Percentiles rank a stretch among this genome's conserved stretches.
Evolutionary conservation across 2,797 vertebrate genomes (phyloP).

Genomic region (Alcedo atthis): DNA sequence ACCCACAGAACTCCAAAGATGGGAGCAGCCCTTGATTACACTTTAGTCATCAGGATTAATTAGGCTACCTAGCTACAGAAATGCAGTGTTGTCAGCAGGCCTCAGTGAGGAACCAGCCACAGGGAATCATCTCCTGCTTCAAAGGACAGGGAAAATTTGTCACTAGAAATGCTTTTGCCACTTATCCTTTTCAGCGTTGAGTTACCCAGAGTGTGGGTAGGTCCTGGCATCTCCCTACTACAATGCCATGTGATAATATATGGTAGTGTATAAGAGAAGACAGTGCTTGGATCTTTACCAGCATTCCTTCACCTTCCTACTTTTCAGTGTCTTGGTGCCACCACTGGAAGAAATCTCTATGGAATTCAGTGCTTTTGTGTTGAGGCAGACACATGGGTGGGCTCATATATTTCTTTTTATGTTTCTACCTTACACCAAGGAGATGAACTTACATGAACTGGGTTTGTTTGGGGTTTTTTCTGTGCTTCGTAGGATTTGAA

Average conservation of each 20-base stretch:
- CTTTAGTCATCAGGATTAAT: background rate
- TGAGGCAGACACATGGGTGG: background rate
- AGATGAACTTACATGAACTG: background rate
- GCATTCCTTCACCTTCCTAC: background rate
- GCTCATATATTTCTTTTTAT: background rate
- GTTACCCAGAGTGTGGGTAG: background rate
- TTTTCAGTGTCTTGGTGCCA: background rate
- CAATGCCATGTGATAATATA: background rate
- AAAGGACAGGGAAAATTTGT: background rate
- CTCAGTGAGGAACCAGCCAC: background rate
- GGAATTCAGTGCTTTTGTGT: background rate
- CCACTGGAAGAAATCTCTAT: background rate
- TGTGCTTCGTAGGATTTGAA: background rate
- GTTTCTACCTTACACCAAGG: background rate
- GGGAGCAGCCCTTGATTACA: background rate
- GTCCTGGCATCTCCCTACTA: background rate
- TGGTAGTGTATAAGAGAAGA: too few relatives aligned
- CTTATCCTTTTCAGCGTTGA: background rate
- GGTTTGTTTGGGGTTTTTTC: background rate
- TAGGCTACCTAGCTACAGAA: background rate
- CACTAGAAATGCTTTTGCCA: conserved; percentile 6
- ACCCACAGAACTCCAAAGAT: background rate
- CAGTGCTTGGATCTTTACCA: background rate
- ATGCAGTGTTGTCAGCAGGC: background rate
- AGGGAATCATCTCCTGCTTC: background rate